Evolutionary conservation across 2,888 invertebrate species (phyloP), one percentile per base, ranked within the genome.

Genomic region (Heliconius charithonia): DNA sequence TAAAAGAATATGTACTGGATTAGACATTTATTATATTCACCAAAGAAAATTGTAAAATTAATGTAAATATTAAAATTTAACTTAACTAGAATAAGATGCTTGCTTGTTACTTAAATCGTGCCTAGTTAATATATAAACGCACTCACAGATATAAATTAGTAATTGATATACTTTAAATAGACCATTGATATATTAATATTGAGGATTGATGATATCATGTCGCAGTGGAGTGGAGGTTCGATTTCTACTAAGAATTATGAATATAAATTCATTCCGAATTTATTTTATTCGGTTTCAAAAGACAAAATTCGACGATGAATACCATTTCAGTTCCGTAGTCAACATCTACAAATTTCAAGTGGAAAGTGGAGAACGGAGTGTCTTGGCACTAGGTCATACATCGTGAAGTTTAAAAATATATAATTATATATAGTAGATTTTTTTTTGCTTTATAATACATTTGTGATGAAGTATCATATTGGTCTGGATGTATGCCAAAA

Each of bases 401-500:
- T 7, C 22, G 19, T 19, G 3, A 51, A 51, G 22, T 22, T 51
- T 51, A 51, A 51, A 22, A 22, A 22, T 51, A 51, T 51, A 22
- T 22, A 9, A 19, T 3, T 22, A 51, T 9, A 51, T 51, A 51
- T 9, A 22, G 7, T 51, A 51, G 2, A 19, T 51, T 7, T 19
- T 45, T 51, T 51, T 51, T 51, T 7, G 51, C 19, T 22, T 51
- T 51, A 22, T 51, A 51, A 59, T 22, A 59, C 10, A 59, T n/a
- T 9, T n/a, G 12, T n/a, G n/a, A 59, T n/a, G 22, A 66, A 66
- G 82, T 74, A 81, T 77, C 80, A 80, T 19, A 73, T 80, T 78
- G 84, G 83, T 79, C 83, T 85, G 85, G 85, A 82, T 70, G 37
- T 27, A 41, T 75, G 85, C 85, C 85, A 85, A 83, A 75, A 74